Evolutionary conservation across 2,113 vertebrate species (phyloP).

Genomic region (Myotis yumanensis): DNA sequence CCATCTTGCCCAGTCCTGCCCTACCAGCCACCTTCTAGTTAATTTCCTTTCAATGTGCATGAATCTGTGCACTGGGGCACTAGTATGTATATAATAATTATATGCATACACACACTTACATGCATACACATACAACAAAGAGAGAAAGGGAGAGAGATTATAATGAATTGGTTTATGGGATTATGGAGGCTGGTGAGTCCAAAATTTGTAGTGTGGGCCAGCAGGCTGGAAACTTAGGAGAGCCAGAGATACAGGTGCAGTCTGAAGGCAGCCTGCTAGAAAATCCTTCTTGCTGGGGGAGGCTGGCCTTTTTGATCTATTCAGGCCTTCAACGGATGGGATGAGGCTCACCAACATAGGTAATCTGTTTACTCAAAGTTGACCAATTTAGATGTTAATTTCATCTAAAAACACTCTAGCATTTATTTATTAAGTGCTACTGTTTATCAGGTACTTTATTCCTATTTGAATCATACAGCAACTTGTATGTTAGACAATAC

Average conservation of each 20-base stretch:
- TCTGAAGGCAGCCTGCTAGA: background rate
- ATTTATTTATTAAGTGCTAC: background rate
- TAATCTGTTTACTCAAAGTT: background rate
- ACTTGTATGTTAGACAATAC: background rate
- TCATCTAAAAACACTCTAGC: background rate
- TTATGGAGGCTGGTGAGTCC: background rate
- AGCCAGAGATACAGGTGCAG: background rate
- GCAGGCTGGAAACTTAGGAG: background rate
- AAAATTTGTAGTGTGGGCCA: background rate
- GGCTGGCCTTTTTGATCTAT: too few species aligned
- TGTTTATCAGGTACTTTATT: conserved; percentile 23
- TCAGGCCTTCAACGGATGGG: background rate
- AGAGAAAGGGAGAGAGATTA: background rate
- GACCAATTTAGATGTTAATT: background rate
- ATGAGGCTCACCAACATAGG: background rate
- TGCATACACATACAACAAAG: background rate
- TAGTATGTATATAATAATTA: background rate
- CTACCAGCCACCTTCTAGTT: too few species aligned
- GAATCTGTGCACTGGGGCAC: too few species aligned
- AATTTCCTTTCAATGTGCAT: too few species aligned
- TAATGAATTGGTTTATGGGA: background rate
- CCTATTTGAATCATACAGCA: background rate
- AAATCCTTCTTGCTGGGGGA: background rate
- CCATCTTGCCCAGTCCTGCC: too few species aligned
- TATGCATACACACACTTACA: background rate